Evolutionary conservation across 2,113 vertebrate species (phyloP).

Genomic region (Pitta sordida): DNA sequence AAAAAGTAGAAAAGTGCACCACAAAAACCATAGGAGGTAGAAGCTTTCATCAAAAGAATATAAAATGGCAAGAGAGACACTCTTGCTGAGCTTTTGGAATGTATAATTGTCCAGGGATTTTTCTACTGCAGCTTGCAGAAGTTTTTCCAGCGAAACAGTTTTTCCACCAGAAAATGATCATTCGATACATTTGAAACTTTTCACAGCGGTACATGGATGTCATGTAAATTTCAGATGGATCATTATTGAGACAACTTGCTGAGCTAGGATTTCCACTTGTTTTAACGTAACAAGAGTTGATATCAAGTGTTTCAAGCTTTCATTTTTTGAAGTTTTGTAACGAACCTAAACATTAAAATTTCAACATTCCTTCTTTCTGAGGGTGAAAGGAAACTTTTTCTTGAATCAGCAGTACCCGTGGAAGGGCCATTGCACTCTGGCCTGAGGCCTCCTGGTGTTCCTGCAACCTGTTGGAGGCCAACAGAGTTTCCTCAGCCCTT

Average conservation of each 20-base stretch:
- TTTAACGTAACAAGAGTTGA: neutral
- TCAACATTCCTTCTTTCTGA: neutral
- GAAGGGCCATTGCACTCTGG: neutral
- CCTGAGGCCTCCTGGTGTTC: neutral
- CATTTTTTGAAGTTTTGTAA: neutral
- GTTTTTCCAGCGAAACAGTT: slow-evolving; percentile 25
- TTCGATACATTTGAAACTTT: slow-evolving; percentile 38
- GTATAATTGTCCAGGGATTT: slow-evolving; percentile 27
- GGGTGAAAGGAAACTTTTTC: neutral
- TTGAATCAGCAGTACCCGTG: neutral
- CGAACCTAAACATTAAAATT: neutral
- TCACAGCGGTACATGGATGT: slow-evolving; percentile 3
- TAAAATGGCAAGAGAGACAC: slow-evolving; percentile 13
- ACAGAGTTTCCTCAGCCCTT: neutral
- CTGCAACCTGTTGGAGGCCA: neutral
- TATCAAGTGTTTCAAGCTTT: neutral
- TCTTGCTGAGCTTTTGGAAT: slow-evolving; percentile 41
- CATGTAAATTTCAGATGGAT: slow-evolving; percentile 9
- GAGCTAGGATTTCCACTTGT: neutral
- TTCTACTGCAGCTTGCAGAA: slow-evolving; percentile 13
- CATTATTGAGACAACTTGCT: slow-evolving; percentile 27
- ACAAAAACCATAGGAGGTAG: slow-evolving; percentile 13
- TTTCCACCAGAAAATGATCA: slow-evolving; percentile 39
- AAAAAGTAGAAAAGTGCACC: slow-evolving; percentile 19
- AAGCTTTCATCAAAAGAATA: slow-evolving; percentile 56